Conservation (phyloP, 2,113 vertebrate species). For the Ranitomeya imitator region DNA sequence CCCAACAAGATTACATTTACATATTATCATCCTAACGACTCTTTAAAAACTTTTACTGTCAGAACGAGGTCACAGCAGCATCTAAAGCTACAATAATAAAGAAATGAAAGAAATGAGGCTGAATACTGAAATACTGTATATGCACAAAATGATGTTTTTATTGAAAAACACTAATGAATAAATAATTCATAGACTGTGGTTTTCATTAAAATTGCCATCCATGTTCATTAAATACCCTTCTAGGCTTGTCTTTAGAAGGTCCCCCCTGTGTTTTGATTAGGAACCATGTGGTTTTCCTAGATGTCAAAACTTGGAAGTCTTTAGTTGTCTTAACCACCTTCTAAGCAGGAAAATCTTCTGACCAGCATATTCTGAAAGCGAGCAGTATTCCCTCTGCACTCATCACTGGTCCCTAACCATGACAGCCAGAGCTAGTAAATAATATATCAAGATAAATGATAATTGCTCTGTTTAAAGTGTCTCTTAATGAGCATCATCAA, state of each 20-base stretch:
- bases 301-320: constrained; percentile 70
- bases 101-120: background rate
- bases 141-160: constrained; percentile 16
- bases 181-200: constrained; percentile 84
- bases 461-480: constrained; percentile 91
- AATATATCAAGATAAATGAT: constrained; percentile 99
- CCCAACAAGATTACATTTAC: background rate
- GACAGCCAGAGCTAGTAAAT: constrained; percentile 96
- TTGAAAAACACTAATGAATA: constrained; percentile 61
- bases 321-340: constrained; percentile 66
- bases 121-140: background rate
- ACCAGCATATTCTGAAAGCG: constrained; percentile 65
- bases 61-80: background rate
- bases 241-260: constrained; percentile 67
- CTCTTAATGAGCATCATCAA: constrained; percentile 97
- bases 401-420: constrained; percentile 83
- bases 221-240: constrained; percentile 81
- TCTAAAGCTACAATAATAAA: background rate
- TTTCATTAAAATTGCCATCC: constrained; percentile 81
- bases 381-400: constrained; percentile 71
- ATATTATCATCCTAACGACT: background rate
- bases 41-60: background rate
- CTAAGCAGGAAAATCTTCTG: constrained; percentile 62
- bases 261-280: constrained; percentile 76
- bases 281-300: constrained; percentile 68